phyloP scores from a whole-genome alignment of 2,888 invertebrate genomes.

The Drosophila barbarae region DNA sequence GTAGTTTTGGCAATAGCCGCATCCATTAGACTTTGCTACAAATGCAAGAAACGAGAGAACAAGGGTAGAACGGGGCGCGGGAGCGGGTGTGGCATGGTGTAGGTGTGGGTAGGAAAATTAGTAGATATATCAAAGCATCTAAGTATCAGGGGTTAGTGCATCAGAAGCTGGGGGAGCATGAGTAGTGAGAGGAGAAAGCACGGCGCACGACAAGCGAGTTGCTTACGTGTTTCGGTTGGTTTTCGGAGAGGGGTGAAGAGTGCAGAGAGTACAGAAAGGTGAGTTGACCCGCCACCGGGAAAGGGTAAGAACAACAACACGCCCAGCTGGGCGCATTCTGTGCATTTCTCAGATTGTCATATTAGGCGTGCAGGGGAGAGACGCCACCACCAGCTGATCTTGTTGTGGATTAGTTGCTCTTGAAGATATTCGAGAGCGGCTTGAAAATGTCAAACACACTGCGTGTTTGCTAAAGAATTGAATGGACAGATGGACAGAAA shows the following conservation, averaged over 20 bases:
- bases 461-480: conserved; percentile 65
- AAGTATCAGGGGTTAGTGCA: conserved; percentile 52
- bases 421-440: conserved; percentile 76
- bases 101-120: conserved; percentile 68
- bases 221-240: conserved; percentile 52
- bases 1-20: conserved; percentile 81
- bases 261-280: conserved; percentile 4
- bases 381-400: conserved; percentile 37
- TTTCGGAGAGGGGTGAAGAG: conserved; percentile 10
- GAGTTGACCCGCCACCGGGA: conserved; percentile 46
- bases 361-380: conserved; percentile 16
- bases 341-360: conserved; percentile 41
- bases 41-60: conserved; percentile 53
- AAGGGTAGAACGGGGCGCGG: conserved; percentile 36
- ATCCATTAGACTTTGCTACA: conserved; percentile 81
- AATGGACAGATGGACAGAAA: conserved; percentile 18
- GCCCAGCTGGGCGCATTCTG: conserved; percentile 46
- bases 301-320: conserved; percentile 34
- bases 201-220: conserved; percentile 43
- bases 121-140: conserved; percentile 64
- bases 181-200: background rate
- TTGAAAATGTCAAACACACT: conserved; percentile 77
- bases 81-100: conserved; percentile 26
- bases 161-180: conserved; percentile 12
- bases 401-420: conserved; percentile 59